phyloP scores from a whole-genome alignment of 2,888 invertebrate genomes.

The Synergus japonicus region DNA sequence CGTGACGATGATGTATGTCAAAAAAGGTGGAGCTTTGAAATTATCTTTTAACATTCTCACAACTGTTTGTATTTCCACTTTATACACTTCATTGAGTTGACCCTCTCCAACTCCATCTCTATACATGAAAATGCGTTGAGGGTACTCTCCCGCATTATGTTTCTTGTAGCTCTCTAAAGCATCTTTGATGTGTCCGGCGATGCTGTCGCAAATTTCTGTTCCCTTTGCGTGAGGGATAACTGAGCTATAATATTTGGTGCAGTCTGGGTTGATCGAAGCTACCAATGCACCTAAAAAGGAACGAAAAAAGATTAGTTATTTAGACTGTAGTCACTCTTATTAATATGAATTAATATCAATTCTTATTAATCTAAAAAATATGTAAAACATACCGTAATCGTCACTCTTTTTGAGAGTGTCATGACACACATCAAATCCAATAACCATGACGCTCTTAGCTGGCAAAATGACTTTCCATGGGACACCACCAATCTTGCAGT shows the following conservation, averaged over 20 bases:
- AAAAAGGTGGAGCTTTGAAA: conserved; percentile 37
- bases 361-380: too few relatives aligned
- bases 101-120: conserved; percentile 97
- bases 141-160: conserved; percentile 77
- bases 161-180: conserved; percentile 68
- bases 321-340: background rate
- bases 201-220: conserved; percentile 87
- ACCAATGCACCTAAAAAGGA: conserved; percentile 85
- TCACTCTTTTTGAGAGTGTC: conserved; percentile 83
- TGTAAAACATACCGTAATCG: conserved; percentile 77
- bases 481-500: conserved; percentile 94
- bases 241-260: conserved; percentile 85
- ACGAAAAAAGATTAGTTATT: background rate
- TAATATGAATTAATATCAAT: too few relatives aligned
- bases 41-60: conserved; percentile 79
- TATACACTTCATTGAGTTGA: conserved; percentile 87
- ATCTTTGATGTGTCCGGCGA: conserved; percentile 82
- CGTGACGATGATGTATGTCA: conserved; percentile 84
- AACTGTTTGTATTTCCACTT: conserved; percentile 84
- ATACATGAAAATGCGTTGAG: conserved; percentile 88
- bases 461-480: conserved; percentile 90
- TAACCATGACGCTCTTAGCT: conserved; percentile 84
- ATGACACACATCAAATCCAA: conserved; percentile 93
- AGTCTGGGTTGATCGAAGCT: conserved; percentile 81
- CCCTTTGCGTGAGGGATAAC: conserved; percentile 86